phyloP scores from a whole-genome alignment of 1,140 invertebrate species.

The Drosophila lowei region DNA sequence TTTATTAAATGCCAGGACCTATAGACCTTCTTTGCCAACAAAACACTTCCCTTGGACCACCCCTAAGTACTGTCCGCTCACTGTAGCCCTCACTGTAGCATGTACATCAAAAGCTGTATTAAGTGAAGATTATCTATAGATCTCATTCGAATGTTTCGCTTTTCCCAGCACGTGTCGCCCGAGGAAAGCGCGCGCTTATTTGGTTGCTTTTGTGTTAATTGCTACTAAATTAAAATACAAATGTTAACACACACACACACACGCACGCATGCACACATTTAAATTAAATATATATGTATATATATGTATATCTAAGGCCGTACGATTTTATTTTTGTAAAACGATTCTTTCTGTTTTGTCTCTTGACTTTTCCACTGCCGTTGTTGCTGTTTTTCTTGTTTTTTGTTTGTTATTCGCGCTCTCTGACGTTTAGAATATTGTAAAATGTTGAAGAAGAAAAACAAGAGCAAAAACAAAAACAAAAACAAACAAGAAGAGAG shows the following conservation, averaged over 20 bases:
- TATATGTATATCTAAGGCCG: slow-evolving; percentile 13
- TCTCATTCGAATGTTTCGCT: slow-evolving; percentile 1
- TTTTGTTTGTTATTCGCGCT: slow-evolving; percentile 15
- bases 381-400: slow-evolving; percentile 30
- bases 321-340: slow-evolving; percentile 41
- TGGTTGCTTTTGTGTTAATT: slow-evolving; percentile 37
- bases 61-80: too few relatives aligned
- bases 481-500: slow-evolving; percentile 10
- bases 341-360: slow-evolving; percentile 7
- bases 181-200: slow-evolving; percentile 41
- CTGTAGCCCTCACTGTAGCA: not conserved
- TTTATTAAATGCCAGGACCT: too few relatives aligned
- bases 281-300: slow-evolving; percentile 5
- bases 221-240: slow-evolving; percentile 44
- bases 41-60: too few relatives aligned
- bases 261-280: not conserved
- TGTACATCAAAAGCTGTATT: not conserved
- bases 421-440: slow-evolving; percentile 1
- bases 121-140: slow-evolving; percentile 6
- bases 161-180: slow-evolving; percentile 23
- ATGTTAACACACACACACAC: slow-evolving; percentile 14
- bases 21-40: too few relatives aligned
- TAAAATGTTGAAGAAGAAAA: slow-evolving; percentile 24
- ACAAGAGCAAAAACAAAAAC: slow-evolving; percentile 14
- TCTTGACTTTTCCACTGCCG: too few relatives aligned